Evolutionary conservation across 2,113 vertebrate species (phyloP), one percentile per base, ranked within the genome.

Genomic region (Callospermophilus lateralis): DNA sequence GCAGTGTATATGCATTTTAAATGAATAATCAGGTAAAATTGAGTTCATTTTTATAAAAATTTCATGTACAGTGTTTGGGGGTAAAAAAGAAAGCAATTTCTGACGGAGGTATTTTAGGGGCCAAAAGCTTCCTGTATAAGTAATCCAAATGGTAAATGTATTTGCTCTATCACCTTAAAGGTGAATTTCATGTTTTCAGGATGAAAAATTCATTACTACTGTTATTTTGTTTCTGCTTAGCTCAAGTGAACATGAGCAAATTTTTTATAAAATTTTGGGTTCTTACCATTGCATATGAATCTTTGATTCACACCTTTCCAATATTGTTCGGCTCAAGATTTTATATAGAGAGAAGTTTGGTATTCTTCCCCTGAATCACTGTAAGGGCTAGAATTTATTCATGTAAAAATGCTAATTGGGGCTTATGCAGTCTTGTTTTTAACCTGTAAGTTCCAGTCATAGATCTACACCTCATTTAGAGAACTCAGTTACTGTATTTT

Each of bases 41-140:
- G 80, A 90, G 12, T 73, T 95, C 87, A 90, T 93, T 97, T 96
- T 77, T 65, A 89, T 73, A 84, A 94, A 97, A 97, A 87, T 92
- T 84, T 93, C 65, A 90, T 63, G 30, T 80, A 72, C 6, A 72
- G 4, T 32, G 74, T 74, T 37, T 63, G 15, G 63, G 9, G 6
- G 1, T 45, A 2, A 78, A 51, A 74, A 92, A 78, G 89, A n/a
- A 91, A 70, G 78, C 42, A 58, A 74, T 77, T 86, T 93, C 53
- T 93, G 19, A 51, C 22, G 92, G 88, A 96, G 12, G 12, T 65
- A 93, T 89, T 93, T 97, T 95, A 93, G 94, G 58, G 48, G 79
- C 11, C 67, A 68, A 94, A 87, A 42, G 20, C 26, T 95, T 7
- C 30, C 90, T 58, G n/a, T 91, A 15, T 30, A 91, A 92, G 80